phyloP scores from a whole-genome alignment of 2,113 vertebrate genomes.

The Symphodus melops region DNA sequence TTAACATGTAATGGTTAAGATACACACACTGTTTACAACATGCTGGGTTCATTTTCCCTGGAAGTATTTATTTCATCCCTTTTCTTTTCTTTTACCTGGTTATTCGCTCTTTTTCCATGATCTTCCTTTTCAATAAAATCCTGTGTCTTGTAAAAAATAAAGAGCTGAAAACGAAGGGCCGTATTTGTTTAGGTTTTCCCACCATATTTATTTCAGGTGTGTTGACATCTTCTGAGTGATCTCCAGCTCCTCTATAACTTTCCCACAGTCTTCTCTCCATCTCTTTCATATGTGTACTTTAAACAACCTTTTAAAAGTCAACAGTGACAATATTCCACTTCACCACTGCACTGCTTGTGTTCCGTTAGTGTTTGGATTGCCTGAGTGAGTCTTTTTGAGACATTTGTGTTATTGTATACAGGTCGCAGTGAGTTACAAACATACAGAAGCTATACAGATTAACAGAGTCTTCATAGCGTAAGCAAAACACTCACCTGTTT shows the following conservation, averaged over 20 bases:
- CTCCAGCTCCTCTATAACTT: neutral
- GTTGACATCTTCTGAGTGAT: constrained; percentile 29
- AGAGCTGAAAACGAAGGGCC: neutral
- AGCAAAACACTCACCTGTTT: constrained; percentile 40
- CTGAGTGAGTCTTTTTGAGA: constrained; percentile 6
- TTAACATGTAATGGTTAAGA: neutral
- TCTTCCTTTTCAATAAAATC: neutral
- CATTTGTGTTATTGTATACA: constrained; percentile 26
- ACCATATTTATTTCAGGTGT: constrained; percentile 52
- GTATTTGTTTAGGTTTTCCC: neutral
- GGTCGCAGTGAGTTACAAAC: constrained; percentile 27
- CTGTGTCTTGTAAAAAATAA: neutral
- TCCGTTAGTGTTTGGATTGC: constrained; percentile 40
- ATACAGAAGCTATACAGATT: constrained; percentile 52
- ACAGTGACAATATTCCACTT: constrained; percentile 23
- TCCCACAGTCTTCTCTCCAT: neutral
- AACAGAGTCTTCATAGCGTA: constrained; percentile 18
- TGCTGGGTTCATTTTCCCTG: neutral
- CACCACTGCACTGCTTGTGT: constrained; percentile 12
- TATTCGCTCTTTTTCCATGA: neutral
- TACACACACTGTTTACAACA: neutral
- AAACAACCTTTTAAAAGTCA: constrained; percentile 44
- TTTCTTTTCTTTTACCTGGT: neutral
- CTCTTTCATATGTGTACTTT: constrained; percentile 36
- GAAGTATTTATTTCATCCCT: neutral